phyloP scores from a whole-genome alignment of 1,140 invertebrate species.

The Anthonomus grandis region DNA sequence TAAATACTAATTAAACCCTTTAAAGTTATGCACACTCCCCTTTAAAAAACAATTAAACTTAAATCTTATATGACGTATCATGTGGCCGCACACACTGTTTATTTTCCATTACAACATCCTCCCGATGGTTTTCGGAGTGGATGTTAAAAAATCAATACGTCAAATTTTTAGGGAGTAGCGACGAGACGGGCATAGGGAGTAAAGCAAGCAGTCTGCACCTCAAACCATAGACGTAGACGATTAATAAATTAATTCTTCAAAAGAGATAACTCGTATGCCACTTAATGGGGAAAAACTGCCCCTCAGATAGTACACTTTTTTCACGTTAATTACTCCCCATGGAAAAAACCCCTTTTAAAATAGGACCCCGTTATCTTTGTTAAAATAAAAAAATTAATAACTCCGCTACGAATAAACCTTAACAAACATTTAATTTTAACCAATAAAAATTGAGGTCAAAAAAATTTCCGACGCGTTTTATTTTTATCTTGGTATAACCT shows the following conservation, averaged over 20 bases:
- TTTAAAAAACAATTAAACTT: too few relatives aligned
- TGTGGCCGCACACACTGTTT: conserved; percentile 16
- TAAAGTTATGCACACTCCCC: too few relatives aligned
- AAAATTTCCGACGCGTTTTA: conserved; percentile 18
- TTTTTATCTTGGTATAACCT: conserved; percentile 25
- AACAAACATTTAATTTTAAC: conserved; percentile 8
- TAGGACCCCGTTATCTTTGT: neutral
- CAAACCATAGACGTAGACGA: conserved; percentile 14
- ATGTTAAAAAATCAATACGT: conserved; percentile 32
- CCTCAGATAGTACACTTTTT: too few relatives aligned
- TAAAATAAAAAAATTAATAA: conserved; percentile 4
- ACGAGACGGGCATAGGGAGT: conserved; percentile 2
- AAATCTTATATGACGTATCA: too few relatives aligned
- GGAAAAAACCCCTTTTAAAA: neutral
- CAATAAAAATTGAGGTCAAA: conserved; percentile 28
- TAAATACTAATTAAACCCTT: too few relatives aligned
- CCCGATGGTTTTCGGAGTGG: conserved; percentile 17
- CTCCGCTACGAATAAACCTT: neutral
- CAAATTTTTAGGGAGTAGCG: conserved; percentile 28
- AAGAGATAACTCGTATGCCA: too few relatives aligned
- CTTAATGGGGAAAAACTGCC: too few relatives aligned
- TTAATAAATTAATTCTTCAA: neutral
- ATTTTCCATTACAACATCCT: conserved; percentile 23
- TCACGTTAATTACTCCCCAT: too few relatives aligned
- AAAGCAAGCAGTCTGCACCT: conserved; percentile 22